A percentile compares a stretch with the other conserved stretches of the same genome.
These are phyloP conservation scores for Cochlearius cochlearius DNA, from an alignment of 2,113 vertebrate species.

Conservation along the genomic window DNA sequence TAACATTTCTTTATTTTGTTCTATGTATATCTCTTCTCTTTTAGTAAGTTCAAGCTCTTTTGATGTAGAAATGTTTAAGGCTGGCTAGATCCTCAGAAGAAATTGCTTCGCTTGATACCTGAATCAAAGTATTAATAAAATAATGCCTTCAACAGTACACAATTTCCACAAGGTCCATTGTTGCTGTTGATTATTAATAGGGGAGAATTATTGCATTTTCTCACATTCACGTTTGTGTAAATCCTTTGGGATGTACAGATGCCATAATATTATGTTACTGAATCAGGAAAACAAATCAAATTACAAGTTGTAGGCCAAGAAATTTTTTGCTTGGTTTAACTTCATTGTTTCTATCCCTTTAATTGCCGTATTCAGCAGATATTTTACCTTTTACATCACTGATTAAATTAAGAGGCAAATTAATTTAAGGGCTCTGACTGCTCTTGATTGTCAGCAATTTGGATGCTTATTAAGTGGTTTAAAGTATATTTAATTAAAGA, in stretches of 20 bases:
- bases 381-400: neutral
- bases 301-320: neutral
- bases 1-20: neutral
- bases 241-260: neutral
- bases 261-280: neutral
- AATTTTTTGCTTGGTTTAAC: neutral
- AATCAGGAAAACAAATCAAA: neutral
- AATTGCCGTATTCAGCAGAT: neutral
- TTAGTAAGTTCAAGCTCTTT: neutral
- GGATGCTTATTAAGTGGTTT: neutral
- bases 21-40: neutral
- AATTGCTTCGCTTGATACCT: neutral
- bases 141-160: neutral
- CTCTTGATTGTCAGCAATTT: slow-evolving; percentile 8
- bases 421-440: neutral
- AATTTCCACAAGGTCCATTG: neutral
- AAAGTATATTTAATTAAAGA: slow-evolving; percentile 13
- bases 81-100: neutral
- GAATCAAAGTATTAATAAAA: neutral
- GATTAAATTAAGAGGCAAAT: slow-evolving; percentile 23
- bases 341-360: neutral
- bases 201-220: neutral
- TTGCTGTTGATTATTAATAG: neutral
- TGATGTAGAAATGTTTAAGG: neutral
- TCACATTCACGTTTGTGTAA: neutral